These are phyloP conservation scores for Melinaea menophilus DNA, from an alignment of 2,888 invertebrate genomes.

Conservation along the genomic window DNA sequence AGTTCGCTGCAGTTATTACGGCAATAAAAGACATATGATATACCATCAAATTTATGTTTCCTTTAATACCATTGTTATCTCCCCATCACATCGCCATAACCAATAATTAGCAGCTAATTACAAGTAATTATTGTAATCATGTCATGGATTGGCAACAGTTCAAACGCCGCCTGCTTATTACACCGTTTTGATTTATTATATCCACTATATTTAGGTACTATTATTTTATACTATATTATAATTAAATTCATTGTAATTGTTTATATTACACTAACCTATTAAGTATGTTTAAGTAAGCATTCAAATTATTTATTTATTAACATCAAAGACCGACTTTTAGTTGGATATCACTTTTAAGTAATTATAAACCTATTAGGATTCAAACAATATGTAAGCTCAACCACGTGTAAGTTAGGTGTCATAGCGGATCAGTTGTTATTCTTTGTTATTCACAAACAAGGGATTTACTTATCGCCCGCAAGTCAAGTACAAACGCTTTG, in stretches of 20 bases:
- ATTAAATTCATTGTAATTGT: too few relatives aligned
- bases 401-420: neutral
- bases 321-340: too few relatives aligned
- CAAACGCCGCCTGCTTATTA: constrained; percentile 19
- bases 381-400: neutral
- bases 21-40: neutral
- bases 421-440: constrained; percentile 10
- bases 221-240: too few relatives aligned
- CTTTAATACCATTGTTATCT: neutral
- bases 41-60: neutral
- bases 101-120: constrained; percentile 22
- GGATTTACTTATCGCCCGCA: constrained; percentile 31
- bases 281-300: too few relatives aligned
- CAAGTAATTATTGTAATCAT: constrained; percentile 22
- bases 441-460: constrained; percentile 35
- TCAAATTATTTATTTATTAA: too few relatives aligned
- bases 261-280: too few relatives aligned
- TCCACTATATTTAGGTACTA: neutral
- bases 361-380: neutral
- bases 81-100: neutral
- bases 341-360: neutral
- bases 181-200: neutral
- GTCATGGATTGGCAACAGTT: constrained; percentile 18
- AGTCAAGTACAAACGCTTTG: constrained; percentile 31
- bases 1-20: too few relatives aligned